Conservation (phyloP, 37 sponge, comb jelly and placozoan species). For the Crambe crambe region DNA sequence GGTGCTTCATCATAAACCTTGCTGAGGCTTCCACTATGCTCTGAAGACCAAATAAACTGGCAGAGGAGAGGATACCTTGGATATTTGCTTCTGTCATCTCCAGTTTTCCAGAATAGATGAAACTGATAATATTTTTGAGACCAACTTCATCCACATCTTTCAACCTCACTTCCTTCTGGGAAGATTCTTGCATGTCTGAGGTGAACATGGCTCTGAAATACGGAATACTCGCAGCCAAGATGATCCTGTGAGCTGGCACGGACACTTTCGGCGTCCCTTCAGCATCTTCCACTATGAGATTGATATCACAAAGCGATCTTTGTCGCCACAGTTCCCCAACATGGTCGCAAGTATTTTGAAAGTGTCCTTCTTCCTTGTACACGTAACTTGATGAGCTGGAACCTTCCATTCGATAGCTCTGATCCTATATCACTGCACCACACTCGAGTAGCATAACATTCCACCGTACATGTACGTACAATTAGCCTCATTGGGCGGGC, state of each 20-base stretch:
- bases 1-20: slow-evolving; percentile 53
- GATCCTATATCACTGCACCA: not conserved
- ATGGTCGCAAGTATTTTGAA: slow-evolving; percentile 24
- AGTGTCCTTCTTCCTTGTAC: slow-evolving; percentile 40
- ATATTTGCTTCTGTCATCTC: slow-evolving; percentile 54
- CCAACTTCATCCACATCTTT: slow-evolving; percentile 48
- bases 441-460: not conserved
- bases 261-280: slow-evolving; percentile 30
- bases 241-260: slow-evolving; percentile 66
- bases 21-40: slow-evolving; percentile 46
- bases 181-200: slow-evolving; percentile 46
- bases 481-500: not conserved
- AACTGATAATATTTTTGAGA: slow-evolving; percentile 63
- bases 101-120: slow-evolving; percentile 69
- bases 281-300: slow-evolving; percentile 48
- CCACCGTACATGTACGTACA: no score
- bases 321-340: slow-evolving; percentile 65
- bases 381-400: slow-evolving; percentile 6
- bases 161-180: slow-evolving; percentile 49
- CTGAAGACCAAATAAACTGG: slow-evolving; percentile 54
- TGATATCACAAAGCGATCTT: slow-evolving; percentile 79
- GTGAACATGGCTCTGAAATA: slow-evolving; percentile 89
- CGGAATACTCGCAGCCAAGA: slow-evolving; percentile 79
- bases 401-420: not conserved
- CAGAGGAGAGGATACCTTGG: slow-evolving; percentile 66